Evolutionary conservation across 2,888 invertebrate species (phyloP), one percentile per base, ranked within the genome.

Genomic region (Andrena camellia): DNA sequence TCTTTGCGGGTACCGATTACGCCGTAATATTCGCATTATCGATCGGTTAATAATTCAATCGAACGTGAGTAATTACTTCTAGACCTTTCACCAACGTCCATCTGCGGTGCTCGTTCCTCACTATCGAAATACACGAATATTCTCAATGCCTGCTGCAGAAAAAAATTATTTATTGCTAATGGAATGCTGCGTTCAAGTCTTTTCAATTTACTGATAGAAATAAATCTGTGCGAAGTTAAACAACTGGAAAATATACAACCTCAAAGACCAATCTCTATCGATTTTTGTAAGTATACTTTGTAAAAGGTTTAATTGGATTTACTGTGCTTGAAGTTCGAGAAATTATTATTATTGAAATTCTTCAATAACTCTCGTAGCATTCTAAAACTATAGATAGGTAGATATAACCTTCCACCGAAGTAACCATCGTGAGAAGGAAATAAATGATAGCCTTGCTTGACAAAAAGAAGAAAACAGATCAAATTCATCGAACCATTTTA

Each of bases 41-140:
- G 88, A 91, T 91, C 90, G 89, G 89, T 92, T 90, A 92, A 91
- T 92, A 92, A 92, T 91, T 90, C 90, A 89, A 90, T 91, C 88
- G 87, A 78, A 89, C 84, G 86, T 86, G 86, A 90, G 86, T 90
- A 90, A 91, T 91, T 86, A 88, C 74, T 78, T 62, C 69, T 59
- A 76, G 77, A 78, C 76, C 68, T 70, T 73, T 78, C 54, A 63
- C 63, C 62, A 74, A 62, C 64, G 20, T 71, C 67, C 72, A 42
- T 62, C 67, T 52, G 33, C 48, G n/a, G 8, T 13, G 26, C 26
- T 29, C 33, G 31, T 60, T 68, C 33, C 66, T 66, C 26, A 26
- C 54, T 8, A 60, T 57, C 66, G 60, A 68, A 57, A 62, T 57
- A 76, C 64, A 63, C 52, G 57, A 75, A 71, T 80, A 69, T 77